Base-by-base conservation (phyloP, 2,797 vertebrate genomes). In the Parauchenoglanis punctatus region DNA sequence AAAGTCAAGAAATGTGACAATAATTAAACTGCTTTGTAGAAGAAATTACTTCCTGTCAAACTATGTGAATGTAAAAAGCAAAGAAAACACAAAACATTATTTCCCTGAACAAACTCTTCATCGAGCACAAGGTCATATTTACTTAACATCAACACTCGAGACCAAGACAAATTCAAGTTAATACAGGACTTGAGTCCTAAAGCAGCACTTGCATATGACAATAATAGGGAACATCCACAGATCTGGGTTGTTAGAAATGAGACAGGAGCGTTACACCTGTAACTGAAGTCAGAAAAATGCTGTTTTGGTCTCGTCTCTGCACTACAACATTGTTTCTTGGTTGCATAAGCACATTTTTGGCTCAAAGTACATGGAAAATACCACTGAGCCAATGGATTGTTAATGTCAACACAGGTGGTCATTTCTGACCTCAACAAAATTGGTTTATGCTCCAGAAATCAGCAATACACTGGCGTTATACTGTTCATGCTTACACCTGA, bases 321-420 rank as follows among this genome's bases (percentile, higher is more conserved):
- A 77, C 13, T 77, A 77, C 46, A 78, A 20, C 76, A 58, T 58
- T 4, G 76, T 23, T 56, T 58, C 49, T 20, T 23, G 28, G 15
- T 54, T 76, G 46, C 13, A 28, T 52, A 76, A 76, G 46, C 73
- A 49, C 40, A 52, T 28, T n/a, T 77, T 77, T 77, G 52, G 75
- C 52, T 77, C n/a, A 20, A 56, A 56, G 46, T 28, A 2, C 6
- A 17, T n/a, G 46, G 73, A 52, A 49, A 76, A 76, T 28, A 7
- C 10, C 70, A 73, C 2, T 52, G 11, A 0, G 20, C n/a, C 10
- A 23, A 20, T 31, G 7, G n/a, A 56, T 54, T 56, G 28, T 18
- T 28, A 77, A 31, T 77, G 25, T 54, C n/a, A 52, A 54, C 49
- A 77, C n/a, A 54, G n/a, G 52, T 10, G 76, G 31, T 20, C 7